Evolutionary conservation across 2,888 invertebrate species (phyloP).

Genomic region (Limnephilus auricula): DNA sequence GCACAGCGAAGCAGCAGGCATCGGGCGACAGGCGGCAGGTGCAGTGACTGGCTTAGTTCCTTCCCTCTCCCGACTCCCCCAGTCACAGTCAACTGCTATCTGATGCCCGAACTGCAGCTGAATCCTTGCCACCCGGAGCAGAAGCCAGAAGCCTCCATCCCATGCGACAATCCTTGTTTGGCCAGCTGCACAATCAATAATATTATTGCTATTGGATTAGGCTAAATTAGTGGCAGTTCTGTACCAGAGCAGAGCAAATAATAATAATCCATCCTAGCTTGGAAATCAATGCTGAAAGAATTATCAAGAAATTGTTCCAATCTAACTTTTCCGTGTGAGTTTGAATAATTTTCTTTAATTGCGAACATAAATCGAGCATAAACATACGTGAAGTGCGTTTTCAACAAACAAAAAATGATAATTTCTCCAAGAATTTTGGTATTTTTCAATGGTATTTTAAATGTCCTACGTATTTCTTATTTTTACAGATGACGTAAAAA

Average conservation of each 20-base stretch:
- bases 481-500: no score
- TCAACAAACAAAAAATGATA: no score
- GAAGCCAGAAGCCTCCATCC: background rate
- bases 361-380: no score
- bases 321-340: background rate
- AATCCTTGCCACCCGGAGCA: background rate
- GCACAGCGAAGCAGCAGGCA: background rate
- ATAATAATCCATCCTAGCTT: background rate
- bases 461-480: no score
- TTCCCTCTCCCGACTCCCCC: background rate
- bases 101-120: conserved; percentile 1
- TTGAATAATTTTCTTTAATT: background rate
- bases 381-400: no score
- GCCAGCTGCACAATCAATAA: conserved; percentile 49
- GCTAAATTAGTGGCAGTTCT: background rate
- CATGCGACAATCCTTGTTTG: conserved; percentile 25
- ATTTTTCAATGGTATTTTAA: no score
- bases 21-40: background rate
- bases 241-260: background rate
- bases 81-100: background rate
- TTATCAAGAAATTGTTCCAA: background rate
- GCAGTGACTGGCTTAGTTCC: background rate
- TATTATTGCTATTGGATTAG: conserved; percentile 48
- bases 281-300: background rate
- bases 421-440: no score